Percentiles rank a stretch among this genome's conserved stretches.
Evolutionary conservation across 2,797 vertebrate genomes (phyloP).

Genomic region (Aphelocoma californica): DNA sequence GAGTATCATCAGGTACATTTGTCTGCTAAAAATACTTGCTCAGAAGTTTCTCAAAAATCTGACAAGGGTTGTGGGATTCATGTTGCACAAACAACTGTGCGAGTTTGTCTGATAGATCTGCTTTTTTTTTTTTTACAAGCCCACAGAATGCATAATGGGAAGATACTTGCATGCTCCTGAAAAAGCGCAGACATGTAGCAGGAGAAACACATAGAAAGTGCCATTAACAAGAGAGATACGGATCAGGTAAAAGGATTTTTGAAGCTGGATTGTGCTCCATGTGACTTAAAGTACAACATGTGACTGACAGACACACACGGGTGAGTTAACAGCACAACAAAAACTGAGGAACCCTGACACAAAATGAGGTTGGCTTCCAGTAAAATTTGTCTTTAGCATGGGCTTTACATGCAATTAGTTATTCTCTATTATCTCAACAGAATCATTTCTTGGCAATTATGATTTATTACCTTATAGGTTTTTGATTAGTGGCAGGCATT

Average conservation of each 20-base stretch:
- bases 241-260: background rate
- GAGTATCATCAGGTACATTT: background rate
- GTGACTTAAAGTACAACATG: fast-evolving
- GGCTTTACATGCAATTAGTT: background rate
- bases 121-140: too few relatives aligned
- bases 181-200: background rate
- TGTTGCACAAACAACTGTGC: background rate
- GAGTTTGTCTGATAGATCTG: background rate
- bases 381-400: background rate
- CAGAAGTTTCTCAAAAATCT: background rate
- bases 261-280: background rate
- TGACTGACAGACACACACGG: background rate
- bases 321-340: background rate
- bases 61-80: background rate
- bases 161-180: background rate
- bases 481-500: background rate
- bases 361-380: background rate
- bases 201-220: background rate
- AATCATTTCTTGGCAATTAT: background rate
- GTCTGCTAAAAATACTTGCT: background rate
- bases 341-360: background rate
- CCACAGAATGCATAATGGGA: background rate
- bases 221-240: background rate
- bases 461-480: background rate
- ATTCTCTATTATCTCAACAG: background rate